Percentiles rank a stretch among this genome's conserved stretches.
These are phyloP conservation scores for Folsomia manolachei DNA, from an alignment of 2,888 invertebrate genomes.

Conservation along the genomic window DNA sequence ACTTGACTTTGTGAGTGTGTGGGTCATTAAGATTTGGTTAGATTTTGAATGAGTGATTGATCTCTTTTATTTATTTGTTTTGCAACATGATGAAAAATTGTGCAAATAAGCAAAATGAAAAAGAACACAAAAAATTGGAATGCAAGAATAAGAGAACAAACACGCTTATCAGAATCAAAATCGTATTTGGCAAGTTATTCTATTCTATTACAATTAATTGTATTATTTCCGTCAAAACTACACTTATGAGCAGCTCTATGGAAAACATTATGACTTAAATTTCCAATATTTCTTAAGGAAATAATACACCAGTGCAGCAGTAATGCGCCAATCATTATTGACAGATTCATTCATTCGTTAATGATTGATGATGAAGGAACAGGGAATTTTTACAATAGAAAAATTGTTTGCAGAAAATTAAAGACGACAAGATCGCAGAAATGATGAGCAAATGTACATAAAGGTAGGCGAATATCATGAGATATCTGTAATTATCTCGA, in stretches of 20 bases:
- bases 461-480: too few relatives aligned
- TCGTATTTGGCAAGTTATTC: background rate
- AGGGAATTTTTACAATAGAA: too few relatives aligned
- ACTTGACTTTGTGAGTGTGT: background rate
- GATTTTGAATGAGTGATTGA: background rate
- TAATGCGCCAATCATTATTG: background rate
- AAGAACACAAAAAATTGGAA: too few relatives aligned
- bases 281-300: background rate
- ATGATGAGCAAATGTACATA: too few relatives aligned
- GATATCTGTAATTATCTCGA: too few relatives aligned
- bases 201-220: background rate
- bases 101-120: background rate
- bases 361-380: background rate
- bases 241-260: background rate
- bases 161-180: too few relatives aligned
- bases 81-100: background rate
- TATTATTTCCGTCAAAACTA: background rate
- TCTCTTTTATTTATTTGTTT: background rate
- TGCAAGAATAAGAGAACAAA: too few relatives aligned
- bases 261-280: too few relatives aligned
- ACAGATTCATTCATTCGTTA: background rate
- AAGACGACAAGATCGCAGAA: background rate
- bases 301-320: background rate
- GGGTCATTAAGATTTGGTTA: background rate
- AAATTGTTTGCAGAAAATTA: background rate